These are phyloP conservation scores for Aporrectodea caliginosa DNA, from an alignment of 1,140 invertebrate genomes.

Conservation along the genomic window DNA sequence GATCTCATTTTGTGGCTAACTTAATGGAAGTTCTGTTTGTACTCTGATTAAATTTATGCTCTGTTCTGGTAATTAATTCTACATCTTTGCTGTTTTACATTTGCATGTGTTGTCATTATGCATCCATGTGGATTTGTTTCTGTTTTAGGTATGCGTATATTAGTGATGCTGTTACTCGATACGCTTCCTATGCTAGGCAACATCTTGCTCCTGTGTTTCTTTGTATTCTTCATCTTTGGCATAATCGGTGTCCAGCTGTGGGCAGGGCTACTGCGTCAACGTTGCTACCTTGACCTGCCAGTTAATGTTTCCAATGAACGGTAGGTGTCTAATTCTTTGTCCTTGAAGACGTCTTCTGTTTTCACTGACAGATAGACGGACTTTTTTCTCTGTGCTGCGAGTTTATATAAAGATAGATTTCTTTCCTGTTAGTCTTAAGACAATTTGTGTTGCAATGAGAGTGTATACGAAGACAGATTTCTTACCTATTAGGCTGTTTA, in stretches of 20 bases:
- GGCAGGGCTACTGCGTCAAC: constrained; percentile 90
- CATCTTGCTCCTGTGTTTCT: constrained; percentile 96
- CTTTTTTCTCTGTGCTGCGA: neutral
- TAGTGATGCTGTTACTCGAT: constrained; percentile 95
- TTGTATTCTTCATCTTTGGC: constrained; percentile 99
- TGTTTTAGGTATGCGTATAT: constrained; percentile 86
- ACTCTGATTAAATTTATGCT: neutral
- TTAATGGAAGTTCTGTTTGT: no score
- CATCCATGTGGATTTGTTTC: neutral
- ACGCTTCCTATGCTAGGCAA: constrained; percentile 99
- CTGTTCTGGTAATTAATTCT: neutral
- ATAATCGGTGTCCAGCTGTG: constrained; percentile 99
- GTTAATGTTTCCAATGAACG: constrained; percentile 44
- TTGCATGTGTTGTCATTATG: neutral
- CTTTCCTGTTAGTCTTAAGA: neutral
- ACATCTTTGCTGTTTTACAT: neutral
- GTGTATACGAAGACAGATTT: no score
- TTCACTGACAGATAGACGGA: no score
- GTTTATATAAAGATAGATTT: no score
- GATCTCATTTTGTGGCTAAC: no score
- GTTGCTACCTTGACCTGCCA: constrained; percentile 70
- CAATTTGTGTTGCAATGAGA: neutral
- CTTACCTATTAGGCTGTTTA: no score
- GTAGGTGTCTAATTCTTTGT: neutral
- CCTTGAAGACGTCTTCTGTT: neutral